These are phyloP conservation scores for Helogale parvula DNA, from an alignment of 2,113 vertebrate genomes.

Conservation along the genomic window DNA sequence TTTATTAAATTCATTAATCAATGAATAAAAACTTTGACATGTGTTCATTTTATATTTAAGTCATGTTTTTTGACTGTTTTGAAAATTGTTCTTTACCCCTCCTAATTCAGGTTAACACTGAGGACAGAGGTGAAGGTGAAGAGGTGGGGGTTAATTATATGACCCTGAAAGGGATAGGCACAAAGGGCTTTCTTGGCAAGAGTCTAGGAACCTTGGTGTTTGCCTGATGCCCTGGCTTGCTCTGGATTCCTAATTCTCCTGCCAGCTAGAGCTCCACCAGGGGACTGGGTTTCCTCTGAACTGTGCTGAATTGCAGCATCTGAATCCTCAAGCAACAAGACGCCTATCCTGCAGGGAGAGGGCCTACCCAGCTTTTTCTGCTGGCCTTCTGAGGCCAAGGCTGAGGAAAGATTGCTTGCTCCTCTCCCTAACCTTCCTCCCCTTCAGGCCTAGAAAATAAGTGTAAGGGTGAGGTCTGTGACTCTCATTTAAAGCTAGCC, in stretches of 20 bases:
- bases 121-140: background rate
- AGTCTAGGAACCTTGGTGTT: background rate
- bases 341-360: background rate
- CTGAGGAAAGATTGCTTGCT: background rate
- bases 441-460: background rate
- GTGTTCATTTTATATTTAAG: background rate
- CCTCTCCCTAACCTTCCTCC: background rate
- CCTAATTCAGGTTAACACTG: background rate
- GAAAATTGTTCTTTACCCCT: background rate
- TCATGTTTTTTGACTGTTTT: background rate
- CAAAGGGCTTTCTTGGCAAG: background rate
- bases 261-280: background rate
- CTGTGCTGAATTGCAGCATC: background rate
- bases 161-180: background rate
- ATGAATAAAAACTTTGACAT: background rate
- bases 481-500: background rate
- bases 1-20: background rate
- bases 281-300: background rate
- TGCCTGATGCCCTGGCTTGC: background rate
- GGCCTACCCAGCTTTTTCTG: background rate
- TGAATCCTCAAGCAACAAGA: background rate
- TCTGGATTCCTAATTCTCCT: background rate
- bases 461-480: background rate
- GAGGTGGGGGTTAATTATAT: background rate
- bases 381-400: background rate